phyloP scores from a whole-genome alignment of 2,113 vertebrate species.

The Brienomyrus longianalis region DNA sequence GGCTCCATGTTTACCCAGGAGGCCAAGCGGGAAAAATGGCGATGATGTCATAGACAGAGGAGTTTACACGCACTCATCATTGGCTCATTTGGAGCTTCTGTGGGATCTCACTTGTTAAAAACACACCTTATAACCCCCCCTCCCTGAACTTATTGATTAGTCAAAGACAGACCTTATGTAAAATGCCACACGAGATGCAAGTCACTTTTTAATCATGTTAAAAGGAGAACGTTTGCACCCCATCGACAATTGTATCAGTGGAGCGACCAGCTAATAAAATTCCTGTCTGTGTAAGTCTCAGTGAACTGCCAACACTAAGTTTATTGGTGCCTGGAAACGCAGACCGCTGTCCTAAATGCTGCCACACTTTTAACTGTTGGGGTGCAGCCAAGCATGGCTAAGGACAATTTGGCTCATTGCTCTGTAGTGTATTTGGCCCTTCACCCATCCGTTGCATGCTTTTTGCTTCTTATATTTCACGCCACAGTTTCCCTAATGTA shows the following conservation, averaged over 20 bases:
- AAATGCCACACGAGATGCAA: neutral
- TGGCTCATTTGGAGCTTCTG: neutral
- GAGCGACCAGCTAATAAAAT: neutral
- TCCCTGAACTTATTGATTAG: neutral
- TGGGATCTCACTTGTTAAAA: neutral
- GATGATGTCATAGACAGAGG: neutral
- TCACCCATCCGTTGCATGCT: neutral
- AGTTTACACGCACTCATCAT: neutral
- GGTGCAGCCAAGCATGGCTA: neutral
- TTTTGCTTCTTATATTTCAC: constrained; percentile 15
- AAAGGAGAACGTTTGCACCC: neutral
- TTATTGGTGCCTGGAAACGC: constrained; percentile 3
- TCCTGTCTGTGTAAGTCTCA: constrained; percentile 2
- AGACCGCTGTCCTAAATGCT: constrained; percentile 3
- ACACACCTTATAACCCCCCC: neutral
- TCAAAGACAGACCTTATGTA: neutral
- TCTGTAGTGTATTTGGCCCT: neutral
- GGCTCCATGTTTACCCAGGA: neutral
- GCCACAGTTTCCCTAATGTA: constrained; percentile 19
- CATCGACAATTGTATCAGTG: neutral
- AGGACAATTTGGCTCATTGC: constrained; percentile 16
- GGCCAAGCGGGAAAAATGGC: neutral
- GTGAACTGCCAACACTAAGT: constrained; percentile 6
- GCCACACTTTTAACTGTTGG: neutral
- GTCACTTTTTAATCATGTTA: constrained; percentile 11